These are phyloP conservation scores for Sarotherodon lohbergeri DNA, from an alignment of 2,113 vertebrate species.

Conservation along the genomic window DNA sequence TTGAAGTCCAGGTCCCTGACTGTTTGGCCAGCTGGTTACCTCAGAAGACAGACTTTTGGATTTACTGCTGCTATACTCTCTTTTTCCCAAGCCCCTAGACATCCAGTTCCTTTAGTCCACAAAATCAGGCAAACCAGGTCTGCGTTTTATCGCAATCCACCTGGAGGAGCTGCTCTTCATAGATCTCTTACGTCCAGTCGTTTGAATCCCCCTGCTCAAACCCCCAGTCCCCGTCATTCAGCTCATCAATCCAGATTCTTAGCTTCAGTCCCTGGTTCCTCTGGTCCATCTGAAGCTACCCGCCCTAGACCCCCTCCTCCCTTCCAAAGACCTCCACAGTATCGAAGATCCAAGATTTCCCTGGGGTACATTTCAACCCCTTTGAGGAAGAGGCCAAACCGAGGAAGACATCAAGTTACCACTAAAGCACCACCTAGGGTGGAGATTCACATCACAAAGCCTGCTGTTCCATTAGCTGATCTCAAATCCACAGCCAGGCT, in stretches of 20 bases:
- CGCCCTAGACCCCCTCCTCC: background rate
- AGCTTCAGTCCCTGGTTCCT: background rate
- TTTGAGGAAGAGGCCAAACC: slow-evolving; percentile 72
- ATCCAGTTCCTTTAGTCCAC: too few species aligned
- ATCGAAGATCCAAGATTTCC: slow-evolving; percentile 47
- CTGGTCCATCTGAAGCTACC: background rate
- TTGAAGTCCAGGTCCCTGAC: background rate
- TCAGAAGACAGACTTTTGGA: background rate
- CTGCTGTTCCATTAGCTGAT: background rate
- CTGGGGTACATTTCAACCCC: slow-evolving; percentile 83
- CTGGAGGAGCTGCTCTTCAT: background rate
- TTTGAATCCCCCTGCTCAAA: background rate
- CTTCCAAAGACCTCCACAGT: background rate
- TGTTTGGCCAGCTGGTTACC: background rate
- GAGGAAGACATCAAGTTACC: background rate
- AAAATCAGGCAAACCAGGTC: background rate
- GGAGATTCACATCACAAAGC: slow-evolving; percentile 62
- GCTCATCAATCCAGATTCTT: background rate
- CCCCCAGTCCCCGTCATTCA: background rate
- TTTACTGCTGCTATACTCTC: background rate
- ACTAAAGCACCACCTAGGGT: background rate
- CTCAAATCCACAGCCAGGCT: background rate
- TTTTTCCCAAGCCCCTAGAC: background rate
- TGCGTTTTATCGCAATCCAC: background rate
- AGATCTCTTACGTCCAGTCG: background rate